Evolutionary conservation across 2,888 invertebrate species (phyloP), one percentile per base, ranked within the genome.

Genomic region (Drosophila lutescens): DNA sequence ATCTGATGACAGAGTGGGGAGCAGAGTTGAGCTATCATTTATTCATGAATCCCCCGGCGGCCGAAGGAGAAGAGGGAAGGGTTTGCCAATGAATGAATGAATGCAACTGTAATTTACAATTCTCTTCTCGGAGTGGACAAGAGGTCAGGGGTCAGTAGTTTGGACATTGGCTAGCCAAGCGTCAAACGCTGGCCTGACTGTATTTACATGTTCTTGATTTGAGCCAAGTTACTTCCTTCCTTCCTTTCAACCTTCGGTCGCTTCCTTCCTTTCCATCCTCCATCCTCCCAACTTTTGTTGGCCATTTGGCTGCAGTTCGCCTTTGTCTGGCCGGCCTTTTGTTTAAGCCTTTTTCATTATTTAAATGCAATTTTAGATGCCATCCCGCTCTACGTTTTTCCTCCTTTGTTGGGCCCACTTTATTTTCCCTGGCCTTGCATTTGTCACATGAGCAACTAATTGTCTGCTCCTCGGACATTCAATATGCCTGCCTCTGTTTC

Each of bases 121-220:
- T 65, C 65, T 51, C 66, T 51, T 44, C 17, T 43, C 8, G 1
- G 6, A 36, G 17, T 13, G 1, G 20, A 1, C 15, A 23, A 9
- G 20, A 20, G 20, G 15, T 10, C 34, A n/a, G 36, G 30, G 36
- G 1, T 46, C 10, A n/a, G 17, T 6, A 17, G 32, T 23, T 49
- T 20, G 17, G 32, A 26, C 44, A 60, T 50, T 51, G 49, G 69
- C 71, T 56, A 57, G 72, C 51, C 51, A 70, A 70, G 79, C 76
- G 73, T 71, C 67, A 79, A 78, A 77, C 63, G 58, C 74, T 58
- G 65, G 71, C 58, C 71, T 53, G 72, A 20, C 32, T 44, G 46
- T 66, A 79, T 79, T 80, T 80, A 79, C 75, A 76, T 84, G 82
- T 77, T 85, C 75, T 81, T 85, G 85, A 81, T 76, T 85, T 85